phyloP scores from a whole-genome alignment of 1,140 invertebrate genomes.

The Achatina immaculata region DNA sequence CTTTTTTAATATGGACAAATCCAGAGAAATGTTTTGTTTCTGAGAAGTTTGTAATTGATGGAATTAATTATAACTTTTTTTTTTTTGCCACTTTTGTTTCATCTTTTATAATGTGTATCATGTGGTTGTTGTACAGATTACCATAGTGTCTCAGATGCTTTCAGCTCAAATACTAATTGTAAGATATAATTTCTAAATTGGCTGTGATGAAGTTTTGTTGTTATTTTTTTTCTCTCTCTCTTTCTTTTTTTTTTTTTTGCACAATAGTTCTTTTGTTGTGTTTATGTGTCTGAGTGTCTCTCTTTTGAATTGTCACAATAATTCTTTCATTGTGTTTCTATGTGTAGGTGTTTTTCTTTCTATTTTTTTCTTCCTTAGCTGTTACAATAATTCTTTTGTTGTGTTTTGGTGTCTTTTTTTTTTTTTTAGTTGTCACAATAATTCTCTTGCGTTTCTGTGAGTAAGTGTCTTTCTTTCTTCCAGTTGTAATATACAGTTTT shows the following conservation, averaged over 20 bases:
- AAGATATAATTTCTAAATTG: neutral
- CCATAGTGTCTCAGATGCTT: neutral
- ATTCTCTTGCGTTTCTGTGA: neutral
- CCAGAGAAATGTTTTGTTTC: neutral
- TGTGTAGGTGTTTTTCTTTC: neutral
- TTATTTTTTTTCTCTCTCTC: neutral
- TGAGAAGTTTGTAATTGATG: neutral
- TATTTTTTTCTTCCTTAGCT: neutral
- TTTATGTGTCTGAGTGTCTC: neutral
- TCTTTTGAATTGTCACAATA: neutral
- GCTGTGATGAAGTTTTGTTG: conserved; percentile 20
- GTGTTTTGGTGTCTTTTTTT: too few relatives aligned
- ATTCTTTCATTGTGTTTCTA: neutral
- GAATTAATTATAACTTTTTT: neutral
- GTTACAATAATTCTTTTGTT: neutral
- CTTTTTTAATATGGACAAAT: neutral
- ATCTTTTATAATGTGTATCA: neutral
- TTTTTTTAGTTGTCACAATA: neutral
- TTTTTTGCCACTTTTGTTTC: neutral
- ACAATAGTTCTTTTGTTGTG: neutral
- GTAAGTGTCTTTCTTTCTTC: too few relatives aligned
- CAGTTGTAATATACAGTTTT: too few relatives aligned
- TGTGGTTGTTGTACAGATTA: neutral
- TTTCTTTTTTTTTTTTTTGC: neutral
- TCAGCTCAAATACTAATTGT: neutral